Evolutionary conservation across 2,113 vertebrate genomes (phyloP), one percentile per base, ranked within the genome.

Genomic region (Amphilophus citrinellus): DNA sequence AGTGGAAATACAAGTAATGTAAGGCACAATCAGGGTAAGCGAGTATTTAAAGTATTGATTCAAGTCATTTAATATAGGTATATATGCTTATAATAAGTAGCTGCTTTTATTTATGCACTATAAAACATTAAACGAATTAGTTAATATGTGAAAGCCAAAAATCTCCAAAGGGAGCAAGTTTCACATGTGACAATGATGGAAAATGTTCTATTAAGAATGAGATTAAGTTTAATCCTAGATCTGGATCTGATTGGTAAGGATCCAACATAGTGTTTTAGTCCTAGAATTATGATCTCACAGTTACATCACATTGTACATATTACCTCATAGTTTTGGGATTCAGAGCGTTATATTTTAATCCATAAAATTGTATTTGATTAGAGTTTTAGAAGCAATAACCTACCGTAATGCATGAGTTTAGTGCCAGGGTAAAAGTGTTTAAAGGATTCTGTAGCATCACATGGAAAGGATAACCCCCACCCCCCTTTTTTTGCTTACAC

Each of bases 351-450:
- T 96, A 94, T 95, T 96, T 96, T 95, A 97, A 97, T 98, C 97
- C 97, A 98, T 98, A 96, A 92, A 93, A 96, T 91, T 96, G 94
- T 97, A 96, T 97, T 96, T 92, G 78, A 95, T 96, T 97, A 96
- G 96, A 94, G 94, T 91, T 97, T 97, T 97, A 97, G 96, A 96
- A 98, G 97, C 97, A 98, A 98, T 98, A 99, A 98, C 88, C 77
- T 90, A 95, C 83, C 87, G 93, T 97, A 96, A 96, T 97, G 96
- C 96, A 97, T 97, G 96, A 97, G 92, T 92, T 91, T 96, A 97
- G 93, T 96, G 94, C 94, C 92, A 91, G 92, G 89, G 81, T 89
- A 77, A 89, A 92, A 27, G 57, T 90, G 84, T 92, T 81, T 61
- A 86, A 77, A 89, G 76, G 84, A 85, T 61, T 84, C 22, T 87